Percentiles rank a stretch among this genome's conserved stretches.
Conservation (phyloP, 1,140 invertebrate species). For the Mycetomoellerius zeteki region DNA sequence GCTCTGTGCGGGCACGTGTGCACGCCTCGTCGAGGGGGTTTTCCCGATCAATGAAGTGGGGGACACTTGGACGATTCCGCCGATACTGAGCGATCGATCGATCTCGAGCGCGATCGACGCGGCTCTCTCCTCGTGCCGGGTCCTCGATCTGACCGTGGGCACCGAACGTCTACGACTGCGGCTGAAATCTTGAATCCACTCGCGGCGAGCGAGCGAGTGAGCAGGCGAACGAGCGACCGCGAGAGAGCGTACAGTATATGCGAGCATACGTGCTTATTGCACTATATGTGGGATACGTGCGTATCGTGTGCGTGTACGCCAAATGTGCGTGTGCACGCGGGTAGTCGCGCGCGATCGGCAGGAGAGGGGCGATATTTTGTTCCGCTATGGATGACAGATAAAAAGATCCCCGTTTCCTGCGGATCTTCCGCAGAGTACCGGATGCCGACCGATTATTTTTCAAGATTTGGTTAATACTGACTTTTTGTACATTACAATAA, state of each 20-base stretch:
- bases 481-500: background rate
- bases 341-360: background rate
- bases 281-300: background rate
- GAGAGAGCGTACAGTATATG: constrained; percentile 42
- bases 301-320: background rate
- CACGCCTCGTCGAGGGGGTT: background rate
- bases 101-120: constrained; percentile 70
- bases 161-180: constrained; percentile 81
- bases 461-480: background rate
- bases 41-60: background rate
- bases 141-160: constrained; percentile 78
- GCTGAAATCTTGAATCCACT: constrained; percentile 70
- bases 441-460: background rate
- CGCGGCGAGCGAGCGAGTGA: constrained; percentile 56
- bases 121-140: constrained; percentile 50
- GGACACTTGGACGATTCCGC: constrained; percentile 12
- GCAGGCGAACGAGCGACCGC: constrained; percentile 47
- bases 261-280: background rate
- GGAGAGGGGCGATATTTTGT: constrained; percentile 5
- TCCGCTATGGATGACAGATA: constrained; percentile 46
- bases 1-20: background rate
- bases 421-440: background rate
- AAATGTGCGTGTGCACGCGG: constrained; percentile 8
- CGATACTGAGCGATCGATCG: constrained; percentile 68
- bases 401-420: constrained; percentile 14